Evolutionary conservation across 1,140 invertebrate species (phyloP), one percentile per base, ranked within the genome.

Genomic region (Calosoma granatense): DNA sequence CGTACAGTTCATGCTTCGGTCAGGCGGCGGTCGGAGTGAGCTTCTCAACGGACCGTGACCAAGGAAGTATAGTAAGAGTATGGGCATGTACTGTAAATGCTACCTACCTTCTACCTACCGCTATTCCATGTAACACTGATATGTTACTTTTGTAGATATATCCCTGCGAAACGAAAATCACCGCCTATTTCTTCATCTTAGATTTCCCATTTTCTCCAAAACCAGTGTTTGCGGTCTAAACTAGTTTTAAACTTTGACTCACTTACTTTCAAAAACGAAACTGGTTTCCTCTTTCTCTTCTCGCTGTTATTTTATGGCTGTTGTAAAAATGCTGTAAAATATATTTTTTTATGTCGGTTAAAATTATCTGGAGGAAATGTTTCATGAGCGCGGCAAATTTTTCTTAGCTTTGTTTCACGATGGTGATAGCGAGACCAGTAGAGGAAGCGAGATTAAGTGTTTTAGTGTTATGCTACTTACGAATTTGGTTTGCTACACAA

Each of bases 261-360:
- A 47, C 9, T 47, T n/a, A n/a, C n/a, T n/a, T n/a, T 17, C 9
- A 47, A 47, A 47, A 47, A 17, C 41, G 41, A 47, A 47, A 3
- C 41, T 17, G 41, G 9, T 17, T 47, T 47, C 41, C 17, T 17
- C 15, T 47, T 47, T 47, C n/a, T 47, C 41, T 9, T 47, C 17
- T 47, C 9, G 17, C 41, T 47, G 41, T 47, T 47, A 12, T 47
- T 47, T 47, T 47, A 47, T 47, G 41, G 17, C 41, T 47, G 41
- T 47, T 47, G 41, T 47, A 47, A 47, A 47, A 47, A 47, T 47
- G 41, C 41, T 17, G 41, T 47, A 47, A 47, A 47, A 47, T 47
- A 47, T 47, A 47, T 47, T 12, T 47, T 47, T 47, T 47, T 47
- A 47, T 17, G 41, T 47, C 41, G 9, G 41, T 4, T 4, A 30